Percentiles rank a stretch among this genome's conserved stretches.
Conservation (phyloP, 2,113 vertebrate genomes). For the Etia nguti region DNA sequence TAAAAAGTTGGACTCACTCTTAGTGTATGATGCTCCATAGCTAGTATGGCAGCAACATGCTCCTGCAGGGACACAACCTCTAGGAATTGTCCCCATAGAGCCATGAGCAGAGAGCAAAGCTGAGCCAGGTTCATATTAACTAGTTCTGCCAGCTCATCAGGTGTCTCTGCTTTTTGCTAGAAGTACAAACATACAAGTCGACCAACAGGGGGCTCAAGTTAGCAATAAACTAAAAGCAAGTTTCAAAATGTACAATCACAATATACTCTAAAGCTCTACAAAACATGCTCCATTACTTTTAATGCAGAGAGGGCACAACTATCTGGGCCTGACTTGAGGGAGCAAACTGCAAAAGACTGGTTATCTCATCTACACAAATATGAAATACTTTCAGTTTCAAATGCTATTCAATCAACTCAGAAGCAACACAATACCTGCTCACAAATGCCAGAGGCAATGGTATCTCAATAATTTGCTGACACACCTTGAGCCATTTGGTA, state of each 20-base stretch:
- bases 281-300: neutral
- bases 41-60: conserved; percentile 81
- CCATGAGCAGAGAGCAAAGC: conserved; percentile 97
- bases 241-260: neutral
- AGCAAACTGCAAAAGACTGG: neutral
- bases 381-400: neutral
- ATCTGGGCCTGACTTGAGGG: neutral
- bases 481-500: neutral
- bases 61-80: conserved; percentile 91
- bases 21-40: conserved; percentile 88
- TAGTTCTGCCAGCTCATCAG: conserved; percentile 94
- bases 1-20: conserved; percentile 77
- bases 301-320: neutral
- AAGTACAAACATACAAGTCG: conserved; percentile 17
- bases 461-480: neutral
- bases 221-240: neutral
- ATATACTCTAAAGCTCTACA: neutral
- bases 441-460: neutral
- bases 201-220: conserved; percentile 7
- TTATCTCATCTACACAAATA: neutral
- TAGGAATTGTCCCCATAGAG: conserved; percentile 95
- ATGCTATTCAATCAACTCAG: neutral
- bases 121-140: conserved; percentile 99
- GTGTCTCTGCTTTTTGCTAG: conserved; percentile 87
- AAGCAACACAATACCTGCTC: neutral